Base-by-base conservation (phyloP, 1,140 invertebrate genomes). In the Tetranychus urticae region DNA sequence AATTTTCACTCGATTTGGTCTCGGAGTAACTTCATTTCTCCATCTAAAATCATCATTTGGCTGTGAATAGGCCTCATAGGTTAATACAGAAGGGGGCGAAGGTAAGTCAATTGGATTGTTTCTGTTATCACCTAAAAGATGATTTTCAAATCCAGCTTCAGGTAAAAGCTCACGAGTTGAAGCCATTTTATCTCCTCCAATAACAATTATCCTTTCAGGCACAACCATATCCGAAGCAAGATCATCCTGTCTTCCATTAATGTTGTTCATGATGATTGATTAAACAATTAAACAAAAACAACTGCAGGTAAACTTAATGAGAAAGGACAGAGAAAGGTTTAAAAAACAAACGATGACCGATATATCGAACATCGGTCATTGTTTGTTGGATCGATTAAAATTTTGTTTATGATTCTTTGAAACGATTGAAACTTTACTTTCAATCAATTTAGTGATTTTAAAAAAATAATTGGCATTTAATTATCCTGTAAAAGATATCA, bases 131-230 rank as follows among this genome's bases (percentile, higher is more conserved):
- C 59, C 62, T 10, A 56, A 31, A 1, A 63, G 31, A 23, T 14
- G 37, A 31, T 56, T 35, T 68, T 89, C 87, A 68, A 88, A 74
- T 66, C 81, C 78, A 37, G 89, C 82, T 76, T 89, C 87, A 63
- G 84, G 76, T 3, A 85, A 85, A 12, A 84, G 79, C 52, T 88
- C 84, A 70, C 87, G 23, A 81, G 85, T 78, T 78, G 60, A 36
- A 56, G 67, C 60, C 52, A 66, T 63, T 14, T 60, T 50, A 58
- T 66, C 66, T 46, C 62, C 63, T 80, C 79, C 87, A 66, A 81
- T 77, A 58, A 89, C 84, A 64, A 90, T 75, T 71, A 91, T 90
- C 68, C 86, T 77, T 66, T 89, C 86, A n/a, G 87, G 87, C 37
- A 91, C 86, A 69, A 81, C 81, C 87, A 90, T 91, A 64, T 85